Evolutionary conservation across 2,888 invertebrate species (phyloP).

Genomic region (Sialis fuliginosa): DNA sequence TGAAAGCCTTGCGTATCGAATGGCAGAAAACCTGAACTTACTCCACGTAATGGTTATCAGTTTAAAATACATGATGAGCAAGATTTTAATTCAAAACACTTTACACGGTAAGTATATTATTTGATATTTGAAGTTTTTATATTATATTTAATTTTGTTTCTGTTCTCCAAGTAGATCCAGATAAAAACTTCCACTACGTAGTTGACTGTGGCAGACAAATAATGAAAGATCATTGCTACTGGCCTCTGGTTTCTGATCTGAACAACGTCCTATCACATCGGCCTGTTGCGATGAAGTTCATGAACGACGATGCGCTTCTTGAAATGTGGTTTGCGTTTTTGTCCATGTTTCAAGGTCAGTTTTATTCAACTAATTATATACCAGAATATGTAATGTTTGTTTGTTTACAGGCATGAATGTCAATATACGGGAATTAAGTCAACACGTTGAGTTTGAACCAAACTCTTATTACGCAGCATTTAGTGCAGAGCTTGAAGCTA

Average conservation of each 20-base stretch:
- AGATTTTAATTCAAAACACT: conserved; percentile 73
- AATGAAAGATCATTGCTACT: conserved; percentile 97
- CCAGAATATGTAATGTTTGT: background rate
- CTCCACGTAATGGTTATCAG: conserved; percentile 87
- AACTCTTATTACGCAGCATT: conserved; percentile 96
- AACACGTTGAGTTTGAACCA: conserved; percentile 93
- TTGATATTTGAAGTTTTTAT: background rate
- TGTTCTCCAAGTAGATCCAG: conserved; percentile 34
- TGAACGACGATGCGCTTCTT: conserved; percentile 74
- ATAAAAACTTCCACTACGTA: conserved; percentile 71
- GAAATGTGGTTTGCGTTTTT: conserved; percentile 94
- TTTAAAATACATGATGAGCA: conserved; percentile 82
- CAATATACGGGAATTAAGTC: conserved; percentile 74
- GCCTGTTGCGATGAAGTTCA: conserved; percentile 77
- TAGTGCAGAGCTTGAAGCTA: conserved; percentile 91
- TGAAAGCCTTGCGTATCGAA: conserved; percentile 73
- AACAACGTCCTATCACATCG: conserved; percentile 90
- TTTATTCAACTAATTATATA: background rate
- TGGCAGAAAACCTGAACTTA: conserved; percentile 79
- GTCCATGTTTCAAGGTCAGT: conserved; percentile 77
- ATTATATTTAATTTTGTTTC: background rate
- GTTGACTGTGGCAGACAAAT: conserved; percentile 83
- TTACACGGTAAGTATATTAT: conserved; percentile 46
- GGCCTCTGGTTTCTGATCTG: conserved; percentile 93
- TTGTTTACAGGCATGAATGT: conserved; percentile 77